These are phyloP conservation scores for Etheostoma spectabile DNA, from an alignment of 2,113 vertebrate genomes.

Conservation along the genomic window DNA sequence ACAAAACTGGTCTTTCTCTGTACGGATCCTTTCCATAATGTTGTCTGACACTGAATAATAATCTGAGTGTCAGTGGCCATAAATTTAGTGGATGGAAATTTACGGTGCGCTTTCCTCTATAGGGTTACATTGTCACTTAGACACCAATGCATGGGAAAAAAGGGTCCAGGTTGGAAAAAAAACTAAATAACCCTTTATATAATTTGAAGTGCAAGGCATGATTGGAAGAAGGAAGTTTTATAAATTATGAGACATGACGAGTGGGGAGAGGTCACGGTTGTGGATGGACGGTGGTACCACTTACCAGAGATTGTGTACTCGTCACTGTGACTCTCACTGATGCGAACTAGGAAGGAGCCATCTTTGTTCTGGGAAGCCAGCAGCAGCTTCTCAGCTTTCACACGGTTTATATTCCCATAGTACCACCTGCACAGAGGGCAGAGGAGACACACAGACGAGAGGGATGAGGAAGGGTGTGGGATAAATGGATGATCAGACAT, in stretches of 20 bases:
- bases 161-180: no score
- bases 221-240: background rate
- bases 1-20: no score
- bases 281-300: background rate
- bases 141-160: no score
- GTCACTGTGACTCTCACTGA: conserved; percentile 93
- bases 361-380: conserved; percentile 88
- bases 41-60: no score
- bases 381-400: conserved; percentile 91
- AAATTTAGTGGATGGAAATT: no score
- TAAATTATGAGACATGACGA: background rate
- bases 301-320: conserved; percentile 94
- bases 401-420: conserved; percentile 89
- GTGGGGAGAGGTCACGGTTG: background rate
- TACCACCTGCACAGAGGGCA: conserved; percentile 87
- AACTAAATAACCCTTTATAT: no score
- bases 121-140: no score
- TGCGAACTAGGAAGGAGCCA: conserved; percentile 91
- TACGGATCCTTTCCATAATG: no score
- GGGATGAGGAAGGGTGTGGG: background rate
- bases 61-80: no score
- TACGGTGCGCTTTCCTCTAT: no score
- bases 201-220: background rate
- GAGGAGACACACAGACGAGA: background rate
- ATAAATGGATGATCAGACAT: background rate